These are phyloP conservation scores for Tiliacea citrago DNA, from an alignment of 2,888 invertebrate species.

Conservation along the genomic window DNA sequence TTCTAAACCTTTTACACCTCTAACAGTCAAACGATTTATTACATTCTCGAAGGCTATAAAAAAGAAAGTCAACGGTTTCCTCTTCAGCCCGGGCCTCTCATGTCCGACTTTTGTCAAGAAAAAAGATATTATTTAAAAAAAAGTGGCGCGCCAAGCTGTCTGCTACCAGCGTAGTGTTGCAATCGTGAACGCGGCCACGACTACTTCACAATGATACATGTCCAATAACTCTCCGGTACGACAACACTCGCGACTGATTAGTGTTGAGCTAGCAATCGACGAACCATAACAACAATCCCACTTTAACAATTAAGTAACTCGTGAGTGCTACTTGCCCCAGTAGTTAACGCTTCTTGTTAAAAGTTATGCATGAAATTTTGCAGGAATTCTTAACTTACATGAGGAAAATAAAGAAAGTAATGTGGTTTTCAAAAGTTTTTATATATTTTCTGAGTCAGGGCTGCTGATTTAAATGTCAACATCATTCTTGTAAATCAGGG, in stretches of 20 bases:
- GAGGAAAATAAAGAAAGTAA: not conserved
- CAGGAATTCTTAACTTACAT: conserved; percentile 4
- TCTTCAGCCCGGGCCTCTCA: conserved; percentile 74
- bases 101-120: conserved; percentile 83
- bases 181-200: conserved; percentile 73
- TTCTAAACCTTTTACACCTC: conserved; percentile 70
- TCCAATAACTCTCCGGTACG: conserved; percentile 67
- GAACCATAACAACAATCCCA: conserved; percentile 32
- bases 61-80: conserved; percentile 87
- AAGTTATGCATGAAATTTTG: conserved; percentile 32
- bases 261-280: conserved; percentile 69
- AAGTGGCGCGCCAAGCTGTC: conserved; percentile 90
- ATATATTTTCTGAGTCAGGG: not conserved
- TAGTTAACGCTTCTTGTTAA: conserved; percentile 36
- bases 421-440: not conserved
- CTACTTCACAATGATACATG: conserved; percentile 69
- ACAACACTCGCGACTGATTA: conserved; percentile 44
- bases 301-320: conserved; percentile 26
- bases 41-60: conserved; percentile 83
- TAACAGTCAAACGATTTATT: conserved; percentile 78
- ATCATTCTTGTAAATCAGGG: not conserved
- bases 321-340: conserved; percentile 7
- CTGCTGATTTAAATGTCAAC: not conserved
- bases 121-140: conserved; percentile 80
- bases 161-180: conserved; percentile 79